Conservation (phyloP, 2,113 vertebrate genomes). For the Pristiophorus japonicus region DNA sequence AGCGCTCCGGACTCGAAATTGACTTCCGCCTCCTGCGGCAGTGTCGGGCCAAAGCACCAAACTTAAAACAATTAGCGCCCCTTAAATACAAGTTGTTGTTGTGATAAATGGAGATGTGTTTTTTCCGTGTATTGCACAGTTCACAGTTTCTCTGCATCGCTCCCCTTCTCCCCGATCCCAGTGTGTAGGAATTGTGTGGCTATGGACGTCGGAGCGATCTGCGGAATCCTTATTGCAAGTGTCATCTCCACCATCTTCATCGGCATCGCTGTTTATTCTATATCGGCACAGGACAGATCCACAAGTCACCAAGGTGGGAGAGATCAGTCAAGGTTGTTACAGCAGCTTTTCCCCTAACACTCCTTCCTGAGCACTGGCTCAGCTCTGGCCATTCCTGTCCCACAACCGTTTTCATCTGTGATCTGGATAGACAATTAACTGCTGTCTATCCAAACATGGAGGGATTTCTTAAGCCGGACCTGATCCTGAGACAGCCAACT, state of each 20-base stretch:
- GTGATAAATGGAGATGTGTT: background rate
- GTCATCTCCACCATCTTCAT: background rate
- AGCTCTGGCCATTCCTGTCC: background rate
- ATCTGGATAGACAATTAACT: background rate
- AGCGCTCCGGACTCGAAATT: too few relatives aligned
- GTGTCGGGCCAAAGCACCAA: too few relatives aligned
- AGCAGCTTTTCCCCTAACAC: too few relatives aligned
- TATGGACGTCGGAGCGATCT: rapidly evolving
- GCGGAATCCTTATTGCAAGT: background rate
- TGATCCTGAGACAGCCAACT: background rate
- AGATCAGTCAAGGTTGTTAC: background rate
- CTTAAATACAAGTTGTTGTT: background rate
- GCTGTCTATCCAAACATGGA: background rate
- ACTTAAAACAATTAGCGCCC: too few relatives aligned
- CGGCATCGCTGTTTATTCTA: background rate
- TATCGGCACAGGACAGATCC: background rate
- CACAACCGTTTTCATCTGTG: background rate
- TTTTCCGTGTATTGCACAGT: background rate
- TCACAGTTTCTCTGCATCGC: background rate
- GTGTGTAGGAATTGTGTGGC: background rate
- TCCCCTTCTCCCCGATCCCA: background rate
- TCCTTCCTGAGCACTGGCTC: too few relatives aligned
- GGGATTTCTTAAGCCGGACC: background rate
- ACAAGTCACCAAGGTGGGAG: background rate
- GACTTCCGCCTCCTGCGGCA: too few relatives aligned